phyloP scores from a whole-genome alignment of 2,113 vertebrate species.

The Ailurus styani region DNA sequence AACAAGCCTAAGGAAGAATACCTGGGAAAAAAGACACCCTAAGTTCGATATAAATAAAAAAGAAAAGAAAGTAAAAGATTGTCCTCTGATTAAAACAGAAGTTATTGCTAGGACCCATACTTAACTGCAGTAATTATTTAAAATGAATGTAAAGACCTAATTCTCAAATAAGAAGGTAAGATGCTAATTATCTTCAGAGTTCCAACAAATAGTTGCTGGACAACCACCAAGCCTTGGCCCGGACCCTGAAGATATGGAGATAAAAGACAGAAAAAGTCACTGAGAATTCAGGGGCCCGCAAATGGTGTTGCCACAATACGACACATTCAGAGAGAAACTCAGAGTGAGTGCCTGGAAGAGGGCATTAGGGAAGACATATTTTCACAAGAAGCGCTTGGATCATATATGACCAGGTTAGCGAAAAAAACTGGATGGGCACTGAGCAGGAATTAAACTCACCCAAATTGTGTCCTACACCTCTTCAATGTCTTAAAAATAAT shows the following conservation, averaged over 20 bases:
- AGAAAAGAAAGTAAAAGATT: neutral
- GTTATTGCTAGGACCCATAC: neutral
- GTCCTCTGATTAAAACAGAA: neutral
- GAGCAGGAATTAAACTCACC: neutral
- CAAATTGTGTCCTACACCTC: neutral
- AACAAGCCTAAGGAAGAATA: neutral
- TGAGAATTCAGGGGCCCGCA: neutral
- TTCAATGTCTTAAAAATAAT: neutral
- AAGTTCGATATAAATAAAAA: neutral
- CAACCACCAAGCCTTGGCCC: neutral
- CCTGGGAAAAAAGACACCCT: neutral
- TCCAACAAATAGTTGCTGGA: neutral
- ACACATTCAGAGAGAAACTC: neutral
- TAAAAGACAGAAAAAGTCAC: neutral
- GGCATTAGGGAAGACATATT: neutral
- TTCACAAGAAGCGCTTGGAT: neutral
- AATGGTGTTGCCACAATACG: neutral
- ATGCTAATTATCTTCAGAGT: neutral
- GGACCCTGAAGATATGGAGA: neutral
- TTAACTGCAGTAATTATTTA: neutral
- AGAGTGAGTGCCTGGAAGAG: neutral
- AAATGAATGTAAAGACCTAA: neutral
- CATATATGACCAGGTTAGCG: neutral
- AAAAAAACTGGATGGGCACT: neutral
- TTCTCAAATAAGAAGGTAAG: neutral